These are phyloP conservation scores for Periophthalmus modestus DNA, from an alignment of 2,113 vertebrate genomes.

Conservation along the genomic window DNA sequence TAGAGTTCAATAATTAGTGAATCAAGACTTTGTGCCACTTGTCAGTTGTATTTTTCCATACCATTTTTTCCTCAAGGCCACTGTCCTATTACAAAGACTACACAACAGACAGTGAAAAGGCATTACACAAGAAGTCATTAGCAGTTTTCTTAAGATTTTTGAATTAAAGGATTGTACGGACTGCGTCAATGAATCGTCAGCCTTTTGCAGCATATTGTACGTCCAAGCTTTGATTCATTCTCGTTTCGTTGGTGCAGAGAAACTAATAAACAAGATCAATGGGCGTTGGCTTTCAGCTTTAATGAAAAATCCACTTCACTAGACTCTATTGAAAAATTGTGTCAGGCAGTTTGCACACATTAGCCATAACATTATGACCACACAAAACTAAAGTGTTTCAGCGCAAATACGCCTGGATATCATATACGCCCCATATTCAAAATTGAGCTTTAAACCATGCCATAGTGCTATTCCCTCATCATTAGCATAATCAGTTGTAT, in stretches of 20 bases:
- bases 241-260: background rate
- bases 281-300: background rate
- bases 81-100: background rate
- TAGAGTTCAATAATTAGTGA: no score
- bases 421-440: no score
- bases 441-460: no score
- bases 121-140: background rate
- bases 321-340: background rate
- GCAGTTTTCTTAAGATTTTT: background rate
- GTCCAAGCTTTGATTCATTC: constrained; percentile 2
- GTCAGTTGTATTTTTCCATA: background rate
- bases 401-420: background rate
- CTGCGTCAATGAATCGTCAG: background rate
- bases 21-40: background rate
- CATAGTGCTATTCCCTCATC: no score
- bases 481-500: no score
- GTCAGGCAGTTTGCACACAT: background rate
- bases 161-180: background rate
- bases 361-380: constrained; percentile 3
- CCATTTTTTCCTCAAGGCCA: background rate
- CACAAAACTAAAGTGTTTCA: background rate
- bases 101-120: background rate
- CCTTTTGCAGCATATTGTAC: background rate
- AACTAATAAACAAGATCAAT: constrained; percentile 14
- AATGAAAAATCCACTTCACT: background rate